These are phyloP conservation scores for Calameuta idolon DNA, from an alignment of 2,888 invertebrate genomes.

Conservation along the genomic window DNA sequence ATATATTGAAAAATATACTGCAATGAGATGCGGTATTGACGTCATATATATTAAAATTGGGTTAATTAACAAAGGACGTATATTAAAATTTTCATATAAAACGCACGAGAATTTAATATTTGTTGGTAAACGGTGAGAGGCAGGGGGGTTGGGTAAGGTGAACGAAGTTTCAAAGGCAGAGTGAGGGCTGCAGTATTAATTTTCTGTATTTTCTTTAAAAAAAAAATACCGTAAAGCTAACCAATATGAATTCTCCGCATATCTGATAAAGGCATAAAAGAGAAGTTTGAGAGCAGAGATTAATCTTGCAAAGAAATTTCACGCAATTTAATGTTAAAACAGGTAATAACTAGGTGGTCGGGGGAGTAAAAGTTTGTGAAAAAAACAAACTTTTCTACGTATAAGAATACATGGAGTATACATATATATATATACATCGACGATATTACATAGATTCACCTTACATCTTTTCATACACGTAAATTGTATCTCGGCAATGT, in stretches of 20 bases:
- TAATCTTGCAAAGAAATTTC: not conserved
- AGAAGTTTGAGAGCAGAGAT: not conserved
- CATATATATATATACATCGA: not conserved
- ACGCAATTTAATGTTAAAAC: not conserved
- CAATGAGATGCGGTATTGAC: not conserved
- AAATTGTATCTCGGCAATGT: not conserved
- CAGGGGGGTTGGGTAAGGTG: not conserved
- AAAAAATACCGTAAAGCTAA: not conserved
- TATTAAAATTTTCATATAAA: conserved; percentile 1
- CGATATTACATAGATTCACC: not conserved
- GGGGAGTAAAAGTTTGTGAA: not conserved
- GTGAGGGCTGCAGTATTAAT: not conserved
- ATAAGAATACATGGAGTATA: not conserved
- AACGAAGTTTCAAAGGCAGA: too few species aligned
- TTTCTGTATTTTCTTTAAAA: not conserved
- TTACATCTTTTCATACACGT: not conserved
- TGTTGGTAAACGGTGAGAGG: not conserved
- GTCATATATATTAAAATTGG: not conserved
- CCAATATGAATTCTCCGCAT: not conserved
- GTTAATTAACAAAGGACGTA: not conserved
- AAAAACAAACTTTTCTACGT: not conserved
- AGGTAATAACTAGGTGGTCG: not conserved
- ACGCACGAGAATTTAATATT: not conserved
- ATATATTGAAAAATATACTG: not conserved
- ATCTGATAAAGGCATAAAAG: not conserved